Evolutionary conservation across 2,113 vertebrate genomes (phyloP), one percentile per base, ranked within the genome.

Genomic region (Bettongia penicillata): DNA sequence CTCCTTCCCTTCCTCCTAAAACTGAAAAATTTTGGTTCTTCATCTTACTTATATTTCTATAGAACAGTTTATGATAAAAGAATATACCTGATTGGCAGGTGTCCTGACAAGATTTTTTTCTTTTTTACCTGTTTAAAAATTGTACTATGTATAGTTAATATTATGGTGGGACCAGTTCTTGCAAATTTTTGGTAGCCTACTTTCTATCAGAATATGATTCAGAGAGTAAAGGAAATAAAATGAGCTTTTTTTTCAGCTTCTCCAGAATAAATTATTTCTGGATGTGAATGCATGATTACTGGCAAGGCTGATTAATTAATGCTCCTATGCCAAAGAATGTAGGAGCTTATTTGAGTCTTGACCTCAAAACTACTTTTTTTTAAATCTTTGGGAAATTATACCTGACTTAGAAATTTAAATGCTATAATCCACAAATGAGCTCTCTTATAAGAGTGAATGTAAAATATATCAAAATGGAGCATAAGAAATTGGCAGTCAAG

Each of bases 261-360:
- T 84, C 31, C 14, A 77, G 31, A 77, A n/a, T 77, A 77, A n/a
- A n/a, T 77, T n/a, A 77, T 77, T 19, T n/a, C 37, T 77, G 61
- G 37, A 77, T 77, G 61, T 22, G 37, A 84, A 84, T 14, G 91
- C 22, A 31, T 9, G 50, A 3, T 93, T 94, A 68, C 91, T 97
- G 97, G 84, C 5, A 92, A 97, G 90, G 77, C 49, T 91, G 23
- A 52, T 91, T 98, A 96, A 97, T 97, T 96, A 96, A 93, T 95
- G 37, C 53, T 93, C 94, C 91, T 84, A 94, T 96, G 92, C 93
- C 3, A 0, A 95, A 96, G 90, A 94, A 92, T 55, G 91, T 89
- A 95, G 84, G 57, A 97, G 95, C 95, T 95, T 98, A 95, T 77
- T 97, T 96, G n/a, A 90, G 77, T 96, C 94, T 94, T 94, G 94